Percentiles rank a stretch among this genome's conserved stretches.
phyloP scores from a whole-genome alignment of 2,797 vertebrate genomes.

The Lerista edwardsae region DNA sequence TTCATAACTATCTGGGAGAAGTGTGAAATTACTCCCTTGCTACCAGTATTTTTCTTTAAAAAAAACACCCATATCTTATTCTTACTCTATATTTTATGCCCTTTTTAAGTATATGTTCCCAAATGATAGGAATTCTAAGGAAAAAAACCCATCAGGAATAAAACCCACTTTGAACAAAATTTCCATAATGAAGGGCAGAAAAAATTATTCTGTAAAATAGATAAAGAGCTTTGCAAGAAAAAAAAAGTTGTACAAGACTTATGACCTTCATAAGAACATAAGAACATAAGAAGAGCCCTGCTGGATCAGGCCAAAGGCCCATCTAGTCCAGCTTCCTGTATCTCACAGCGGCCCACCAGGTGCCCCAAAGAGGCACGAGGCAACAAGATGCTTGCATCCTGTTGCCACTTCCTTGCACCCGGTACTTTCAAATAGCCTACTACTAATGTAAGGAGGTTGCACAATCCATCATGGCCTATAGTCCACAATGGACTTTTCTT shows the following conservation, averaged over 20 bases:
- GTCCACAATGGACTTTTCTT: too few species aligned
- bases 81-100: neutral
- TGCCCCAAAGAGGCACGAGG: too few species aligned
- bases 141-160: neutral
- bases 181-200: neutral
- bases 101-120: neutral
- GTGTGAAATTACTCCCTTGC: neutral
- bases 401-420: too few species aligned
- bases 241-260: neutral
- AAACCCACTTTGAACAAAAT: constrained; percentile 4
- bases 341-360: too few species aligned
- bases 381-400: too few species aligned
- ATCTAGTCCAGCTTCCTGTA: too few species aligned
- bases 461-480: too few species aligned
- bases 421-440: too few species aligned
- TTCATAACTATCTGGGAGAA: neutral
- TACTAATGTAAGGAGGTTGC: too few species aligned
- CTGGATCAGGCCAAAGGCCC: too few species aligned
- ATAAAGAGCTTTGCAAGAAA: neutral
- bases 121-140: neutral
- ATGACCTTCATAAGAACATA: neutral
- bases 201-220: neutral
- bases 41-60: neutral
- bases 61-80: neutral
- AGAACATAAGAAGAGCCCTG: too few species aligned